Evolutionary conservation across 1,140 invertebrate genomes (phyloP).

Genomic region (Campodea augens): DNA sequence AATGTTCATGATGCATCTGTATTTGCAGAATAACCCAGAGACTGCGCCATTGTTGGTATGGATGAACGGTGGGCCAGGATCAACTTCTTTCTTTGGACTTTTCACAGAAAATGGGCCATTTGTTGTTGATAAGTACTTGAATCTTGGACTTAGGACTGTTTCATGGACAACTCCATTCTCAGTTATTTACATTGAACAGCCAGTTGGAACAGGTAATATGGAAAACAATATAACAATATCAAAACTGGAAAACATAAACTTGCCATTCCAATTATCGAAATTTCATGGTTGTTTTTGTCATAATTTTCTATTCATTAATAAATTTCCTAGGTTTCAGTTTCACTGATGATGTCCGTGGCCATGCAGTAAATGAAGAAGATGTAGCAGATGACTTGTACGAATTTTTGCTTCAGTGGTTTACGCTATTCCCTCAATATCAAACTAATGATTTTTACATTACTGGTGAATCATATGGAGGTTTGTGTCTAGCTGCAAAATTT

Average conservation of each 20-base stretch:
- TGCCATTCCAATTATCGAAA: background rate
- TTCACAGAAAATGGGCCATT: slow-evolving; percentile 32
- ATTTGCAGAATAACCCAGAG: slow-evolving; percentile 17
- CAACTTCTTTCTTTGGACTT: slow-evolving; percentile 29
- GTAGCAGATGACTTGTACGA: slow-evolving; percentile 25
- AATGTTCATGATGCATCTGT: too few relatives aligned
- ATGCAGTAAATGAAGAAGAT: slow-evolving; percentile 23
- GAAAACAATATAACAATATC: background rate
- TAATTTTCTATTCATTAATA: background rate
- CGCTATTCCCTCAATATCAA: slow-evolving; percentile 21
- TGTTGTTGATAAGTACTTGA: slow-evolving; percentile 19
- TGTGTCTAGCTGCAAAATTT: background rate
- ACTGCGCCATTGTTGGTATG: slow-evolving; percentile 28
- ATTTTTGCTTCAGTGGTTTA: slow-evolving; percentile 24
- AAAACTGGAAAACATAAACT: background rate
- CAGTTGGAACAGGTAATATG: slow-evolving; percentile 24
- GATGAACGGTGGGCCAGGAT: slow-evolving; percentile 34
- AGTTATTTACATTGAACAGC: slow-evolving; percentile 33
- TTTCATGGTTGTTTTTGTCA: background rate
- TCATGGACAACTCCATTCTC: slow-evolving; percentile 28
- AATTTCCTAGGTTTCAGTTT: slow-evolving; percentile 18
- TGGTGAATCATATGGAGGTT: slow-evolving; percentile 20
- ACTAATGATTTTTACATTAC: slow-evolving; percentile 24
- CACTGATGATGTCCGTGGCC: slow-evolving; percentile 16
- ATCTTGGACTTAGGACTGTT: slow-evolving; percentile 18